Evolutionary conservation across 2,113 vertebrate species (phyloP), one percentile per base, ranked within the genome.

Genomic region (Centropus bengalensis): DNA sequence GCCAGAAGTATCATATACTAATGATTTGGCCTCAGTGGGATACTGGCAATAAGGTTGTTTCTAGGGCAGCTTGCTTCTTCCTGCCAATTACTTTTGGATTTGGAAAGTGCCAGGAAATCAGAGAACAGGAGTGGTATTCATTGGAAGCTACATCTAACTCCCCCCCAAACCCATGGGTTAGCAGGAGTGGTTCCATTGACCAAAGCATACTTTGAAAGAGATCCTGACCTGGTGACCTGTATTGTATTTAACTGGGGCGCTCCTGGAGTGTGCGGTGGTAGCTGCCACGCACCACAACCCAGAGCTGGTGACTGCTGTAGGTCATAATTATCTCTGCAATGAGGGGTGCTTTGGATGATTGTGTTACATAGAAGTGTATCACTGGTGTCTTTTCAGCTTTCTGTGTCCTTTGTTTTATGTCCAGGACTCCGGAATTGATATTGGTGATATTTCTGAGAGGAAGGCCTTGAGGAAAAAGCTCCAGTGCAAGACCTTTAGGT

Each of bases 401-500:
- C 70, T 94, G 42, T 94, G 64, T n/a, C 36, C 73, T 59, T 71
- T 63, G 36, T 91, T 91, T 52, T 77, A 15, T 69, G 62, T 70
- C 27, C 96, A 99, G 99, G 99, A 99, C 97, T 98, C 99, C 0
- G 99, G 99, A 64, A 99, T 99, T 49, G 99, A 99, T 97, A 99
- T 99, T 5, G 99, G 99, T 3, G 99, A 99, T 94, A 98, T 99
- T 94, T 98, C 98, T 0, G 98, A 99, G 81, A 98, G 99, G 95
- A 99, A 99, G 94, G 99, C 99, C 52, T 96, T 99, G 88, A 98
- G 99, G 96, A 99, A 99, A 51, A 98, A 98, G 91, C 98, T 99
- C 45, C 99, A 99, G 91, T 99, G 99, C 96, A 99, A 99, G 97
- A 99, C 99, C 17, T 99, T 99, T 85, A 98, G 99, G 26, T 99